Percentiles rank a stretch among this genome's conserved stretches.
phyloP scores from a whole-genome alignment of 1,140 invertebrate genomes.

The Zaprionus lachaisei region DNA sequence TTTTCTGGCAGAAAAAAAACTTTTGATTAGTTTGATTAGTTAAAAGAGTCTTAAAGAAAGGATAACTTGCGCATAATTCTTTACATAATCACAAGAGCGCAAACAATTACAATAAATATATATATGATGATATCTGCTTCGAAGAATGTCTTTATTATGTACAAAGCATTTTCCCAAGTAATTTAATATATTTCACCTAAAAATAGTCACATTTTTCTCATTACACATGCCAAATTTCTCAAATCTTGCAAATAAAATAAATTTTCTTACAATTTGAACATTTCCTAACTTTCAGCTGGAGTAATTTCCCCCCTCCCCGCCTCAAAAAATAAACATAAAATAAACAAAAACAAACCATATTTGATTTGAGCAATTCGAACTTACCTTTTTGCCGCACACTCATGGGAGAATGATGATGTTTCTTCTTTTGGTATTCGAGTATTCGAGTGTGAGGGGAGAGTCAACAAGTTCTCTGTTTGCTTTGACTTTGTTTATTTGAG shows the following conservation, averaged over 20 bases:
- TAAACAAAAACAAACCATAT: too few species aligned
- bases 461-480: constrained; percentile 40
- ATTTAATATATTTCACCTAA: neutral
- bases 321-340: neutral
- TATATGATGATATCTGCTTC: neutral
- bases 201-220: neutral
- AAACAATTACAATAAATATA: neutral
- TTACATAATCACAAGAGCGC: neutral
- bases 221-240: too few species aligned
- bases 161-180: neutral
- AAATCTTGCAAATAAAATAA: neutral
- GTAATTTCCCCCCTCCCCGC: neutral
- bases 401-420: neutral
- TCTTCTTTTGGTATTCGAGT: neutral
- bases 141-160: too few species aligned
- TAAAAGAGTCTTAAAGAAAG: too few species aligned
- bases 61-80: too few species aligned
- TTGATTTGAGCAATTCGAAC: constrained; percentile 5
- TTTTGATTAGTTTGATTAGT: neutral
- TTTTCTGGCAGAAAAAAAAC: neutral
- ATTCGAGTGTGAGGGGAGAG: neutral
- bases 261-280: neutral
- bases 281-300: neutral
- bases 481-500: constrained; percentile 26
- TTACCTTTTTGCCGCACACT: constrained; percentile 33